Evolutionary conservation across 1,140 invertebrate species (phyloP), one percentile per base, ranked within the genome.

Genomic region (Pogonus chalceus): DNA sequence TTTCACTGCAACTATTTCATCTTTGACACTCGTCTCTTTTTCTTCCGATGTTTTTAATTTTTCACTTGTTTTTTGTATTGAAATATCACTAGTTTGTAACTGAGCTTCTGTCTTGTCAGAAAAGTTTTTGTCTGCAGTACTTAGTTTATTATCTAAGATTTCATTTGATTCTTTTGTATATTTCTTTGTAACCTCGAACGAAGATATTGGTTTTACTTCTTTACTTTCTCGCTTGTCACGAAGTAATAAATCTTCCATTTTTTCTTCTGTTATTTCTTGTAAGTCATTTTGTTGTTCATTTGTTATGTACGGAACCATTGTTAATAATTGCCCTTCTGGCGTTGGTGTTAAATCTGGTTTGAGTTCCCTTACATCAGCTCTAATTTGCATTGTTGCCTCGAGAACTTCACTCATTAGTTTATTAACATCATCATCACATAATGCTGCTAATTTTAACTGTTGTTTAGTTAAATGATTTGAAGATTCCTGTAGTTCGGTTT

Each of bases 291-390:
- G 59, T 51, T 58, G 57, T 47, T 64, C 60, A 26, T 26, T 39
- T 14, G 58, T 59, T 2, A 52, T 37, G 14, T 59, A 57, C 23
- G 61, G 60, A 16, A 69, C 23, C 23, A 69, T 60, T 35, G 59
- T 60, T 12, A 66, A 54, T 47, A 65, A 56, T 50, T 68, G 66
- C 7, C 71, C 69, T 56, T 75, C 73, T 7, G 75, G 75, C 1
- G 75, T 76, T 20, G 73, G 73, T 2, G 73, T 76, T 51, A 76
- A 62, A 60, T 76, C 74, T 23, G 75, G 75, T 65, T 74, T 72
- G 12, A 77, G 56, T 61, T 76, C 69, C 60, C 72, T 75, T 0
- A 78, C 73, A 64, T 77, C 75, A 48, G 69, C 60, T 56, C 74
- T 72, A 43, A 78, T 76, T 62, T 76, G 67, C 48, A 70, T 66